Evolutionary conservation across 1,140 invertebrate species (phyloP).

Genomic region (Calycopis cecrops): DNA sequence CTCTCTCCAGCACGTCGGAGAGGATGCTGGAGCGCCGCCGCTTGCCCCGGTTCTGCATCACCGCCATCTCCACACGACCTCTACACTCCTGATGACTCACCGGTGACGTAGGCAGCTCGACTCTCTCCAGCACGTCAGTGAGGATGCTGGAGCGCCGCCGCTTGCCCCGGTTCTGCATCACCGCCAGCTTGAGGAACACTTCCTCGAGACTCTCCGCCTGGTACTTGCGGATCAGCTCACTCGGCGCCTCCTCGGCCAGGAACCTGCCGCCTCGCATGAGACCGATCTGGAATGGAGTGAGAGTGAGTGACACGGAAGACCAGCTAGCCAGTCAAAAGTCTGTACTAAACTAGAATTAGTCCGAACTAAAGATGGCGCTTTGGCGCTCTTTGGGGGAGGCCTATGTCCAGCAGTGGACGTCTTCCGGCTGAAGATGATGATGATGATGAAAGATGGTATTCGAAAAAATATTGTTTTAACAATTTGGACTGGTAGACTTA

Average conservation of each 20-base stretch:
- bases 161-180: conserved; percentile 87
- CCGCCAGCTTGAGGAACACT: conserved; percentile 94
- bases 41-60: conserved; percentile 87
- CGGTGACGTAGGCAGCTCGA: conserved; percentile 76
- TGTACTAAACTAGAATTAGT: too few relatives aligned
- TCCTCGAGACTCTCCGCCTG: conserved; percentile 89
- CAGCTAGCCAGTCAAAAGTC: too few relatives aligned
- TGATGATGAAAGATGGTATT: too few relatives aligned
- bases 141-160: conserved; percentile 85
- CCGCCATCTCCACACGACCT: conserved; percentile 94
- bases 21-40: conserved; percentile 85
- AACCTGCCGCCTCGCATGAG: conserved; percentile 94
- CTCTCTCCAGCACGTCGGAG: conserved; percentile 81
- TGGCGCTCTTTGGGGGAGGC: too few relatives aligned
- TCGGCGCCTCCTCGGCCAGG: conserved; percentile 92
- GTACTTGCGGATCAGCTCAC: conserved; percentile 85
- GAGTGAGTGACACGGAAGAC: too few relatives aligned
- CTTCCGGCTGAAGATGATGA: too few relatives aligned
- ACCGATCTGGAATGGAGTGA: conserved; percentile 81
- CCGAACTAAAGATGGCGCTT: too few relatives aligned
- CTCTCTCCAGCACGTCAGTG: conserved; percentile 81
- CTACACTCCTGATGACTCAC: conserved; percentile 80
- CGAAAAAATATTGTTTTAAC: too few relatives aligned
- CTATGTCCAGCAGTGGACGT: too few relatives aligned
- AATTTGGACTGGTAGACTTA: too few relatives aligned